Evolutionary conservation across 1,140 invertebrate genomes (phyloP).

Genomic region (Pogonomyrmex californicus): DNA sequence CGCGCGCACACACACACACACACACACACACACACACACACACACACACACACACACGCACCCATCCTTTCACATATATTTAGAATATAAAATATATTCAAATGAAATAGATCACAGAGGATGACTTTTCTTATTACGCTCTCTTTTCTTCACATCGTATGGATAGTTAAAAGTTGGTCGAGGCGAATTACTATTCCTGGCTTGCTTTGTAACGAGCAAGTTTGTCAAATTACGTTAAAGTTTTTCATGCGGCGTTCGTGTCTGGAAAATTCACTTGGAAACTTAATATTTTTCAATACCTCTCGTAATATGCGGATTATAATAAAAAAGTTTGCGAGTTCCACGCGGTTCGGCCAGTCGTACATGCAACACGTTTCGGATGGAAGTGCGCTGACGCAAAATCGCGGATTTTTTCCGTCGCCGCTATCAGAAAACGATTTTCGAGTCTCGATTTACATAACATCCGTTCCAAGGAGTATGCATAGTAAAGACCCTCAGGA

Average conservation of each 20-base stretch:
- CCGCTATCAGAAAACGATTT: slow-evolving; percentile 63
- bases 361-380: slow-evolving; percentile 35
- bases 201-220: background rate
- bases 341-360: background rate
- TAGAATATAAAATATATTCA: slow-evolving; percentile 5
- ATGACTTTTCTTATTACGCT: background rate
- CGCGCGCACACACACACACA: too few relatives aligned
- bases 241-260: background rate
- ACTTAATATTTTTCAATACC: slow-evolving; percentile 19
- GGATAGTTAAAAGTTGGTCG: background rate
- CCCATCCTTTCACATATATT: too few relatives aligned
- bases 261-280: slow-evolving; percentile 22
- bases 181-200: slow-evolving; percentile 19
- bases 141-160: background rate
- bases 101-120: background rate
- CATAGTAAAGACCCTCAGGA: slow-evolving; percentile 49
- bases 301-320: background rate
- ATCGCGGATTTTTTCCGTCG: slow-evolving; percentile 53
- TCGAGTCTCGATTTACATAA: slow-evolving; percentile 53
- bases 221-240: slow-evolving; percentile 30
- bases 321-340: slow-evolving; percentile 17
- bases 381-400: slow-evolving; percentile 18
- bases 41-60: too few relatives aligned
- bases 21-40: background rate
- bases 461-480: slow-evolving; percentile 57